Base-by-base conservation (phyloP, 1,140 invertebrate species). In the Oncopeltus fasciatus region DNA sequence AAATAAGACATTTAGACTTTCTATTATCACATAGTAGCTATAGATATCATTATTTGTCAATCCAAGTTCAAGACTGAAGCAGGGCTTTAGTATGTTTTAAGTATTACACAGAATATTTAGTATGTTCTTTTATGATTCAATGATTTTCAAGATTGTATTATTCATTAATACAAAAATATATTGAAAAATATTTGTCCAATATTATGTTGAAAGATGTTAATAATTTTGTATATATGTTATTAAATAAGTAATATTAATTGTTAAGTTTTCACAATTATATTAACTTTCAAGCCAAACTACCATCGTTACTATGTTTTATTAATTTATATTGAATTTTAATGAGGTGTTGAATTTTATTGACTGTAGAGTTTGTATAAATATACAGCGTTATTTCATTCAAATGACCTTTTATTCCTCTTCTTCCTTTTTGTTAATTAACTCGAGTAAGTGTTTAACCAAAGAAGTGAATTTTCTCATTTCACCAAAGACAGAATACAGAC, bases 321-420 rank as follows among this genome's bases (percentile, higher is more conserved):
- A 53, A 53, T 53, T 53, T 53, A 53, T 53, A 53, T 53, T 53
- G 49, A 53, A 53, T 53, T 53, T 53, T 53, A 53, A 53, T 24
- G 24, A 53, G 49, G 49, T 53, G 49, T 53, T 53, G 49, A 53
- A 16, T 24, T 24, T 53, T 53, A 53, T 24, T 53, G 24, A 53
- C 20, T 53, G 49, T 53, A 53, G 49, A 53, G 26, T 53, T 53
- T 53, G 49, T 53, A 53, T 53, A 53, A 53, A 53, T 26, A 53
- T 26, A 24, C 21, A 53, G 26, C 26, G 49, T 53, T 53, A 53
- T 53, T 8, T 38, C 14, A 38, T n/a, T n/a, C n/a, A n/a, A n/a
- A n/a, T n/a, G n/a, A n/a, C n/a, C n/a, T n/a, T n/a, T n/a, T n/a
- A n/a, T n/a, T n/a, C n/a, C n/a, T n/a, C n/a, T n/a, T n/a, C n/a